Percentiles rank a stretch among this genome's conserved stretches.
Conservation (phyloP, 2,888 invertebrate genomes). For the Punctoribates punctum region DNA sequence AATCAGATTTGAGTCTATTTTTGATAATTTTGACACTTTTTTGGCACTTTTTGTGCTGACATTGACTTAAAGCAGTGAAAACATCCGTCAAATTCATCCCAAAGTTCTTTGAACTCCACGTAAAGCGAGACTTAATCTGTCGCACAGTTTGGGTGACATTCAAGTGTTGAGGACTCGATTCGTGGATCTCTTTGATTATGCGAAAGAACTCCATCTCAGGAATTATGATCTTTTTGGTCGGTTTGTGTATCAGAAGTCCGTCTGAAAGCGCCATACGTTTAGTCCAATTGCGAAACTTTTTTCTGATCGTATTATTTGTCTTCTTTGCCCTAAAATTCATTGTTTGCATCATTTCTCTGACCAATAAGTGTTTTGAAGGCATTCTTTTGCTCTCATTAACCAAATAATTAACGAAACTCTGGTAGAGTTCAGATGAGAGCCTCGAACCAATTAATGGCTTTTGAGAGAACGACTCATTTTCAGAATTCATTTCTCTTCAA, state of each 20-base stretch:
- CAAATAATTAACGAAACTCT: background rate
- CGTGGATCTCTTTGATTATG: slow-evolving; percentile 8
- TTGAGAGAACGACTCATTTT: background rate
- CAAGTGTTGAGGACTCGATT: background rate
- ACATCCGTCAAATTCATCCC: slow-evolving; percentile 17
- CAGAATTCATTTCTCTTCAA: background rate
- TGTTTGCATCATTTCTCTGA: background rate
- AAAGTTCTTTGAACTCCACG: slow-evolving; percentile 21
- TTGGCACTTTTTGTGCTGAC: background rate
- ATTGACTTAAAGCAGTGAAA: background rate
- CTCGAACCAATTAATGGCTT: background rate
- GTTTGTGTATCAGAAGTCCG: background rate
- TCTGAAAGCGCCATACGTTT: background rate
- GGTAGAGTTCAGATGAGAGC: background rate
- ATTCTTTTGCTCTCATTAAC: background rate
- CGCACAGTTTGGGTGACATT: slow-evolving; percentile 9
- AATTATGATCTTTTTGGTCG: background rate
- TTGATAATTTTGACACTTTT: background rate
- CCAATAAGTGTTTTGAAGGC: background rate
- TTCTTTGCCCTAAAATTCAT: background rate
- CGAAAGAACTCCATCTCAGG: background rate
- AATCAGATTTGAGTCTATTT: background rate
- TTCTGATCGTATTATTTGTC: background rate
- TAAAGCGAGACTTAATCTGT: background rate
- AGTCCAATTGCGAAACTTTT: slow-evolving; percentile 18